Evolutionary conservation across 2,797 vertebrate genomes (phyloP), one percentile per base, ranked within the genome.

Genomic region (Acipenser transmontanus): DNA sequence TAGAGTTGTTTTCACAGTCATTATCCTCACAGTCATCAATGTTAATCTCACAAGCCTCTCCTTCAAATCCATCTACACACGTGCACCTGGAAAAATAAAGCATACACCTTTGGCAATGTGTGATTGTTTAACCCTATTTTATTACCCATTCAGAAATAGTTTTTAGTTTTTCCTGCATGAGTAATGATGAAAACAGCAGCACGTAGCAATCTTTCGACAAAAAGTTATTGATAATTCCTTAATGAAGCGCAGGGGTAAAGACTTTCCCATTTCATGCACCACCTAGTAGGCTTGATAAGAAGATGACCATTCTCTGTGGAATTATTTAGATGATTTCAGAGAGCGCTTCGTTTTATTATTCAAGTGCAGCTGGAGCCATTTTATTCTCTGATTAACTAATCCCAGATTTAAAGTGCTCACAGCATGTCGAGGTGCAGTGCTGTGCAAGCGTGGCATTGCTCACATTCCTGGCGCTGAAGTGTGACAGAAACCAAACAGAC

Each of bases 1-100:
- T 99, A 56, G 96, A 95, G 81, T 99, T 99, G 84, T 99, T 99
- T 82, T 98, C 97, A 69, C 97, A 99, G 85, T 99, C 97, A 62
- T 98, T 98, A 71, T 98, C 97, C 77, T 98, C 96, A 71, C 97
- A 99, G 78, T 99, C 97, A 56, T 99, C 95, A 20, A 97, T 86
- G 78, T 99, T 99, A 77, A 94, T 82, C 83, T 98, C 94, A 74
- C 97, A 99, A 5, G 83, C 77, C 73, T 96, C 94, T 13, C 97
- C 97, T 82, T 98, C 96, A 75, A 98, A 99, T 63, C 96, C 97
- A 66, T 98, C 96, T 1, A 92, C 87, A 81, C 97, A 99, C 74
- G 90, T 85, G 80, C 97, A 99, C 96, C 97, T 99, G 74, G 34
- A 34, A 54, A n/a, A 59, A 17, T 72, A 69, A 14, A 60, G 47